These are phyloP conservation scores for Spizaetus ornatus DNA, from an alignment of 2,113 vertebrate genomes.

Conservation along the genomic window DNA sequence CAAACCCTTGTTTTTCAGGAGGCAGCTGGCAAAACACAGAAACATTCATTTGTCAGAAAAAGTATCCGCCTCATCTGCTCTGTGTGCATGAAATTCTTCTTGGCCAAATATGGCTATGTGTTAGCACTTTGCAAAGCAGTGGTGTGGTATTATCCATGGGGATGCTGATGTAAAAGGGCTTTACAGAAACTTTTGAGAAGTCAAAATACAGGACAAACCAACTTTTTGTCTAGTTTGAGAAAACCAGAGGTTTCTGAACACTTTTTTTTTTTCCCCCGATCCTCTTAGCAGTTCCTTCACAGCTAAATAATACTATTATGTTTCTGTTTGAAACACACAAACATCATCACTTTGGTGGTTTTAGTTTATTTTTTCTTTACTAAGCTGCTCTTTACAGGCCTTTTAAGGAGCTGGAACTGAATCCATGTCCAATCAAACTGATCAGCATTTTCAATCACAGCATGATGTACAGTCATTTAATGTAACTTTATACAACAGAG, in stretches of 20 bases:
- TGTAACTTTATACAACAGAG: not conserved
- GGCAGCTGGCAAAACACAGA: not conserved
- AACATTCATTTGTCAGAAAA: not conserved
- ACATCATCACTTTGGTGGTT: not conserved
- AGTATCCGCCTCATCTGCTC: not conserved
- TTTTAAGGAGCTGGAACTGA: not conserved
- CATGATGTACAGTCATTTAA: not conserved
- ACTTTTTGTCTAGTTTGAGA: not conserved
- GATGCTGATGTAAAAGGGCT: not conserved
- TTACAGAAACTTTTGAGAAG: not conserved
- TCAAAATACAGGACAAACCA: not conserved
- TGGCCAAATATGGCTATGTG: accelerated
- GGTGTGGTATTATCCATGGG: not conserved
- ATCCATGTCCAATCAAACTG: not conserved
- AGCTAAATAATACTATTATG: not conserved
- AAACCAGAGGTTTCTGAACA: not conserved
- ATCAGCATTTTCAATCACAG: conserved; percentile 14
- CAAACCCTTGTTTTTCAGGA: not conserved
- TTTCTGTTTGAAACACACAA: not conserved
- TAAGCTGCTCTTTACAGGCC: not conserved
- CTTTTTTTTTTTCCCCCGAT: not conserved
- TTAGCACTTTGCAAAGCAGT: not conserved
- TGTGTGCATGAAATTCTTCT: not conserved
- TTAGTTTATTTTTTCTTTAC: not conserved
- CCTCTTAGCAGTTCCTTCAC: not conserved